These are phyloP conservation scores for Drosophila dunni DNA, from an alignment of 1,140 invertebrate species.

Conservation along the genomic window DNA sequence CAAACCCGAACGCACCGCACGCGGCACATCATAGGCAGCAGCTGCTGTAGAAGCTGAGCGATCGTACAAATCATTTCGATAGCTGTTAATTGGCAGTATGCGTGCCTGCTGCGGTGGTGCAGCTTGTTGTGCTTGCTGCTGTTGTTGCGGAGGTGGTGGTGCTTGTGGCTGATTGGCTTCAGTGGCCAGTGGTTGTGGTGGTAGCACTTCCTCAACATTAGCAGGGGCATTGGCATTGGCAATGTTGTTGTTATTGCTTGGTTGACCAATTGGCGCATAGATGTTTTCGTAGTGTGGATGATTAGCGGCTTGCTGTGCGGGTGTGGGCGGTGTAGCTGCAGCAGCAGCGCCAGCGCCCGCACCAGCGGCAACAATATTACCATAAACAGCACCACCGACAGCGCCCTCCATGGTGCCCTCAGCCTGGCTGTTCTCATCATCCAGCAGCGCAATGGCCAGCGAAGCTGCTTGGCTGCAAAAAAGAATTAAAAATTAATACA, in stretches of 20 bases:
- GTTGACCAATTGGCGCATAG: conserved; percentile 84
- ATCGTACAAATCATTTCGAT: conserved; percentile 84
- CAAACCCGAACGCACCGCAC: conserved; percentile 78
- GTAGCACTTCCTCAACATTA: conserved; percentile 64
- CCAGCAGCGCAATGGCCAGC: conserved; percentile 79
- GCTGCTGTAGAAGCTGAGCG: conserved; percentile 56
- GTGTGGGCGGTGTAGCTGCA: conserved; percentile 33
- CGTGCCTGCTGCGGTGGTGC: conserved; percentile 53
- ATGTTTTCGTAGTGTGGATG: conserved; percentile 85
- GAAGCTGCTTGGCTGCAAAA: conserved; percentile 69
- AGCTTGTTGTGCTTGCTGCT: conserved; percentile 50
- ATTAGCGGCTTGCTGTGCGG: conserved; percentile 51
- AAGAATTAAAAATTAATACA: neutral
- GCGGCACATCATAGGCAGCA: conserved; percentile 82
- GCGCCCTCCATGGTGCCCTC: conserved; percentile 85
- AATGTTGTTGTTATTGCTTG: conserved; percentile 66
- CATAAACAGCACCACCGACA: conserved; percentile 84
- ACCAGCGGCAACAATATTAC: conserved; percentile 57
- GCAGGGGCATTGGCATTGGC: conserved; percentile 76
- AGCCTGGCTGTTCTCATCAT: conserved; percentile 86
- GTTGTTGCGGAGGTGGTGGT: conserved; percentile 43
- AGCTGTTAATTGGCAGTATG: conserved; percentile 68
- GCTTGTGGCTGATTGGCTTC: conserved; percentile 47
- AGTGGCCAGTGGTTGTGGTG: conserved; percentile 42
- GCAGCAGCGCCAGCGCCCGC: conserved; percentile 49